Base-by-base conservation (phyloP, 2,797 vertebrate species). In the Sebastes vulpes region DNA sequence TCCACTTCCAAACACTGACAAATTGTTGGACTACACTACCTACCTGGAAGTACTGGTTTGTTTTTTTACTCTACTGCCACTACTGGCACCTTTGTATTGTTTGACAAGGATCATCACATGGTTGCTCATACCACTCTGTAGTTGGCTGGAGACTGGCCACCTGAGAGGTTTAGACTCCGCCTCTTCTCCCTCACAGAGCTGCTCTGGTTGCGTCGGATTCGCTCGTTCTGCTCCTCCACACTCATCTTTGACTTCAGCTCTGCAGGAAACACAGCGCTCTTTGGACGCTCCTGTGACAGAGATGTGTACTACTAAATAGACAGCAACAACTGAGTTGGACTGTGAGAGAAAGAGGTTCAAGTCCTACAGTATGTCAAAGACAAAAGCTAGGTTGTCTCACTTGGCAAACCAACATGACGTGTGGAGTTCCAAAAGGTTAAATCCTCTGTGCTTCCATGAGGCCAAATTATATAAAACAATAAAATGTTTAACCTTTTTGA, bases 201-300 rank as follows among this genome's bases (percentile, higher is more conserved):
- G 23, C 97, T 98, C 94, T 98, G 97, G 93, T 98, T 97, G 3
- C 98, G 94, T 31, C 97, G 96, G 93, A 99, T 97, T 66, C 98
- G 96, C 84, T 98, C 97, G 0, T 98, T 97, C 92, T 99, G 98
- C 92, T 99, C 98, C 90, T 99, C 97, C 53, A 98, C 94, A 0
- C 97, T 99, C 98, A 99, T 99, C 94, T 99, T 99, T 23, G 95
- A 97, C 93, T 98, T 99, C 2, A 95, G 85, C 66, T 99, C 98
- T 0, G 93, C 86, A 0, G 97, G 83, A 21, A 98, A 98, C 84
- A 96, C 95, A 0, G 98, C 98, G 0, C 97, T 98, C 89, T 98
- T 99, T 4, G 98, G 98, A 21, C 98, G 96, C 59, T 98, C 98
- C 97, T 99, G 91, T 21, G 29, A 65, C 16, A 72, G 18, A 29